These are phyloP conservation scores for Chiloscyllium punctatum DNA, from an alignment of 2,797 vertebrate species.

Conservation along the genomic window DNA sequence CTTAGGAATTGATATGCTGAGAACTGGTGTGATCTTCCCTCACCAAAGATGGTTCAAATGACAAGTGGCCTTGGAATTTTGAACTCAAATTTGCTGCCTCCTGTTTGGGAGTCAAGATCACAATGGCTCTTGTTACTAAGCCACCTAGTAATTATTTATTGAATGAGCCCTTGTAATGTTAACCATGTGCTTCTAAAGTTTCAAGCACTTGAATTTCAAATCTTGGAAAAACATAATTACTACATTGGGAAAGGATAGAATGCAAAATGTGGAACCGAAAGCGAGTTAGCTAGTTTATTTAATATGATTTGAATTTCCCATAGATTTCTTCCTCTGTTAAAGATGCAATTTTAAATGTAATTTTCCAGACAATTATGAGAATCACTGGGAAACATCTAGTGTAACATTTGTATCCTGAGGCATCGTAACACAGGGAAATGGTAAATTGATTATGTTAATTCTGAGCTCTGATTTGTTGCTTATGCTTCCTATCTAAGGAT, in stretches of 20 bases:
- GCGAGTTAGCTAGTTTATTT: background rate
- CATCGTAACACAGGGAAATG: background rate
- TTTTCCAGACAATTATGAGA: background rate
- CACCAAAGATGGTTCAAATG: background rate
- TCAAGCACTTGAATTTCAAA: background rate
- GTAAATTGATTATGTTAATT: conserved; percentile 18
- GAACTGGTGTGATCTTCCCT: background rate
- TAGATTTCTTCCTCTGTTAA: background rate
- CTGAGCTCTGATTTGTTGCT: background rate
- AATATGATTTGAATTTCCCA: background rate
- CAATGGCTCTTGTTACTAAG: background rate
- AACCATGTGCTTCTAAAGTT: background rate
- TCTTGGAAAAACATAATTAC: background rate
- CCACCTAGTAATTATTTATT: background rate
- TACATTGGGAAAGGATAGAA: background rate
- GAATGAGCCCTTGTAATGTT: background rate
- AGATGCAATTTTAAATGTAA: background rate
- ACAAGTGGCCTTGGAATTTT: conserved; percentile 17
- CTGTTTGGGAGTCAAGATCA: conserved; percentile 8
- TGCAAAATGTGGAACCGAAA: background rate
- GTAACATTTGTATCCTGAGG: background rate
- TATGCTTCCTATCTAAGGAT: background rate
- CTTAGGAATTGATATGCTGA: background rate
- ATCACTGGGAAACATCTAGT: conserved; percentile 1
- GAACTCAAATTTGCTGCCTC: background rate